Evolutionary conservation across 2,797 vertebrate genomes (phyloP).

Genomic region (Argyrosomus regius): DNA sequence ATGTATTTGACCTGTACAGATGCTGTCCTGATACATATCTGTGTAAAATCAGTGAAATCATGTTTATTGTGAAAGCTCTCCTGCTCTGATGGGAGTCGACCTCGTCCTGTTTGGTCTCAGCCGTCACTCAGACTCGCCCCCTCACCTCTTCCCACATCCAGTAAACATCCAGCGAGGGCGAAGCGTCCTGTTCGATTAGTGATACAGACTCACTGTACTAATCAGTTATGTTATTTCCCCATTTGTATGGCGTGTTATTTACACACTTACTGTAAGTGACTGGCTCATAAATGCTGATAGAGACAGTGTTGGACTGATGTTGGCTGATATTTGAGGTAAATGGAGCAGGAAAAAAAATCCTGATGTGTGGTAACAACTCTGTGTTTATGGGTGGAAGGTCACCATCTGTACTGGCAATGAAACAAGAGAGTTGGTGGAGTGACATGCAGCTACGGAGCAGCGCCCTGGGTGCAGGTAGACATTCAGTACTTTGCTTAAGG

Average conservation of each 20-base stretch:
- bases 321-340: neutral
- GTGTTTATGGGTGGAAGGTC: neutral
- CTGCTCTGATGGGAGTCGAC: neutral
- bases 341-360: neutral
- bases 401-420: neutral
- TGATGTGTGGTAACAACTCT: neutral
- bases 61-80: neutral
- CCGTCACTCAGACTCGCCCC: neutral
- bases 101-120: neutral
- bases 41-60: neutral
- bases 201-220: neutral
- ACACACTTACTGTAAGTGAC: neutral
- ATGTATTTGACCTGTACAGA: neutral
- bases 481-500: no score
- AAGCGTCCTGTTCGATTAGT: neutral
- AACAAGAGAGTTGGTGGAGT: no score
- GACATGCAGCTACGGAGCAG: no score
- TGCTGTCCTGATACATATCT: neutral
- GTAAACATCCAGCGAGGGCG: neutral
- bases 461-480: no score
- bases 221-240: neutral
- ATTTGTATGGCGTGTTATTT: neutral
- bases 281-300: neutral
- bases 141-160: neutral
- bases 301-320: neutral